Evolutionary conservation across 2,888 invertebrate species (phyloP).

Genomic region (Pecten maximus): DNA sequence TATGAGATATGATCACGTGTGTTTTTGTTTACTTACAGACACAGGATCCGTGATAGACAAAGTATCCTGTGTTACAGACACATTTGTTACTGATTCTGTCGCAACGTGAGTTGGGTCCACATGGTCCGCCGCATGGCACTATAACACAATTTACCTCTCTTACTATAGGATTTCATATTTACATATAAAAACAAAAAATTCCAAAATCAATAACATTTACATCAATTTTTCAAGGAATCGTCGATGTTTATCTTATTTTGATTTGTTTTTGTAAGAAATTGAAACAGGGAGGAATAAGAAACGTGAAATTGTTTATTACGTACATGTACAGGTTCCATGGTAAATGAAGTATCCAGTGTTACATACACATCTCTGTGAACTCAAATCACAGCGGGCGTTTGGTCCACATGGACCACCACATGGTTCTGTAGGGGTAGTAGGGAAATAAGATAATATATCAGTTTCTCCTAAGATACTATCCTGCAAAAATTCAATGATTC

Average conservation of each 20-base stretch:
- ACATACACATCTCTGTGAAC: background rate
- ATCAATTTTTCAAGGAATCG: no score
- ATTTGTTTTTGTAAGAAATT: no score
- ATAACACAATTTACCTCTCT: background rate
- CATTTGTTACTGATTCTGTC: background rate
- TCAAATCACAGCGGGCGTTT: background rate
- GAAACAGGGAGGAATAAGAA: no score
- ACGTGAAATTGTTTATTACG: no score
- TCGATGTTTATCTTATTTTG: no score
- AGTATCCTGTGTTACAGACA: slow-evolving; percentile 1
- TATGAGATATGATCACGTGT: no score
- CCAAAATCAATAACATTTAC: no score
- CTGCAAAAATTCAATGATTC: no score
- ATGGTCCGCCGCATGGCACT: slow-evolving; percentile 7
- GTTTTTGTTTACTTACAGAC: background rate
- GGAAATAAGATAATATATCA: no score
- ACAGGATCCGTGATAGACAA: background rate
- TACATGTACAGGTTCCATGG: background rate
- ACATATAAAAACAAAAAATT: no score
- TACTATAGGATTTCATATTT: no score
- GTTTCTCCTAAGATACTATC: no score
- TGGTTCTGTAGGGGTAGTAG: background rate
- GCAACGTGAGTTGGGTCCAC: background rate
- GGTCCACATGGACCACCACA: background rate
- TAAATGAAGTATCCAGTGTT: background rate